These are phyloP conservation scores for Caenorhabditis zanzibari DNA, from an alignment of 2,888 invertebrate genomes.

Conservation along the genomic window DNA sequence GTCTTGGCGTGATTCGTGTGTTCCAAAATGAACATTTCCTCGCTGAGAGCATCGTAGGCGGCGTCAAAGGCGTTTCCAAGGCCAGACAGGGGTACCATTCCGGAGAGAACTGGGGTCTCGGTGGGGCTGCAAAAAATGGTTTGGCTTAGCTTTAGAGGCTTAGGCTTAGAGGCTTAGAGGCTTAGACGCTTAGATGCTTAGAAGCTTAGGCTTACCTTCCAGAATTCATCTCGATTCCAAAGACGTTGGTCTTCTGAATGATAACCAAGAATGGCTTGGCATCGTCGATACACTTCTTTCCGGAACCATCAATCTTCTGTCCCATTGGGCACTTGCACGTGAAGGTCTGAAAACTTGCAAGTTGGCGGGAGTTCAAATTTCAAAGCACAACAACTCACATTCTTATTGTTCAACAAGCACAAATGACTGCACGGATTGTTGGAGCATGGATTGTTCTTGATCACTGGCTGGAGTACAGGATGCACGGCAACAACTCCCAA, in stretches of 20 bases:
- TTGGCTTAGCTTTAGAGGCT: no score
- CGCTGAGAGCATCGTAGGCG: conserved; percentile 92
- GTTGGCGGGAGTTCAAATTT: background rate
- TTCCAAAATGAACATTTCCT: conserved; percentile 85
- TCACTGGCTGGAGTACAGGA: conserved; percentile 91
- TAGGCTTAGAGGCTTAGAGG: no score
- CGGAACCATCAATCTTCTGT: conserved; percentile 80
- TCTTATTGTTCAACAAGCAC: conserved; percentile 89
- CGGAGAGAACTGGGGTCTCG: conserved; percentile 85
- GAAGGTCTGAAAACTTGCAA: conserved; percentile 85
- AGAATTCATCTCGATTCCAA: conserved; percentile 84
- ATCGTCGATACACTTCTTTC: conserved; percentile 86
- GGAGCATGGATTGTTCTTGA: conserved; percentile 88
- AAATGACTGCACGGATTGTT: conserved; percentile 91
- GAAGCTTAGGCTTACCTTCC: conserved; percentile 33
- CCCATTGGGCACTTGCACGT: conserved; percentile 95
- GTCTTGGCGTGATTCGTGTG: conserved; percentile 81
- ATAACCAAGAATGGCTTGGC: conserved; percentile 93
- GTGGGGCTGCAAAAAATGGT: conserved; percentile 46
- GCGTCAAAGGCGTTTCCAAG: conserved; percentile 89
- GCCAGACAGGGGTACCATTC: conserved; percentile 84
- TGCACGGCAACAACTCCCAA: conserved; percentile 96
- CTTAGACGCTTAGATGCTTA: no score
- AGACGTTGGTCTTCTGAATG: conserved; percentile 93
- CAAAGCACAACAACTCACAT: conserved; percentile 57